Evolutionary conservation across 2,888 invertebrate genomes (phyloP), one percentile per base, ranked within the genome.

Genomic region (Girardia tigrina): DNA sequence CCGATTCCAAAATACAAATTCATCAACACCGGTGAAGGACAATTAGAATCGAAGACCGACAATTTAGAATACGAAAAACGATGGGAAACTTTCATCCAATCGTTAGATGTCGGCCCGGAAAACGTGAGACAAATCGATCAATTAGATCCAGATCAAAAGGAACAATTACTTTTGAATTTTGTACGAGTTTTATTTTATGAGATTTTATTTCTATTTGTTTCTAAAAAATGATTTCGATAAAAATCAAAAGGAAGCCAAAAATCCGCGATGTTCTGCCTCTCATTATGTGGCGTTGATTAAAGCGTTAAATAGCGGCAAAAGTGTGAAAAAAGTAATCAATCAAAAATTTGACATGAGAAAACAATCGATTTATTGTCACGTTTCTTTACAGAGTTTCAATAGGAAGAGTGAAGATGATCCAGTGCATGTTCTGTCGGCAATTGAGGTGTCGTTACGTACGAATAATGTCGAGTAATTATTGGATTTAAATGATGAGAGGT

Each of bases 201-300:
- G 26, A 12, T 14, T 70, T 16, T 12, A n/a, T n/a, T n/a, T n/a
- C n/a, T n/a, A 12, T 12, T 72, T 72, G 23, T 26, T 72, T 73
- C 14, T 72, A n/a, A n/a, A n/a, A n/a, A n/a, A n/a, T n/a, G n/a
- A n/a, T n/a, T n/a, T n/a, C n/a, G n/a, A n/a, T n/a, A n/a, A n/a
- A n/a, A n/a, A 8, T 56, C 6, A 75, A 8, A 23, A 75, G 75
- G 70, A 29, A 23, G 16, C 72, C 6, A 74, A 75, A 26, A 75
- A 75, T 75, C 70, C 70, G 16, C 73, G 42, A 29, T 71, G 16
- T 16, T 75, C 75, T 6, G 75, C 75, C 2, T 75, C 26, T 75
- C 75, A 75, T 75, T 75, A 75, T 29, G 75, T 75, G 1, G 74
- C 75, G 14, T 23, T 75, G 42, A 75, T 75, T 27, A 76, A 75